phyloP scores from a whole-genome alignment of 2,888 invertebrate genomes.

The Synanthedon tipuliformis region DNA sequence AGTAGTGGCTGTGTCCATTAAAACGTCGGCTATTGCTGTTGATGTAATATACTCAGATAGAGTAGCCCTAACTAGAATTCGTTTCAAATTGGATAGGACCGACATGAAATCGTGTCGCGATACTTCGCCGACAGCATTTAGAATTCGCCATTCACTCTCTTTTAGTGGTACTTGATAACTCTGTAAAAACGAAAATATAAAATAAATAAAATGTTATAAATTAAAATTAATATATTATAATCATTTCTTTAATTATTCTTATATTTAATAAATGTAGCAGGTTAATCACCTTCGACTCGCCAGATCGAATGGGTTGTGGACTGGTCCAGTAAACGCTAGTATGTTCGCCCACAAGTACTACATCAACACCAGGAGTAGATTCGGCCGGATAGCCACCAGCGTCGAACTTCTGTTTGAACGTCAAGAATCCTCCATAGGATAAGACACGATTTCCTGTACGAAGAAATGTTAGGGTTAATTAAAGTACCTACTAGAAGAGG shows the following conservation, averaged over 20 bases:
- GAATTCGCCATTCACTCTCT: constrained; percentile 73
- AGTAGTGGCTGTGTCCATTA: constrained; percentile 85
- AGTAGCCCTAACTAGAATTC: constrained; percentile 86
- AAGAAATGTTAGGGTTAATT: not conserved
- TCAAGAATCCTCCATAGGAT: constrained; percentile 88
- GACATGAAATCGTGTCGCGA: constrained; percentile 86
- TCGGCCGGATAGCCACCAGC: constrained; percentile 56
- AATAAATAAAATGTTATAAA: not conserved
- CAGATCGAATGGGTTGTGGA: constrained; percentile 66
- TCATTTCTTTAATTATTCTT: too few relatives aligned
- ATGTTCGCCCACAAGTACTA: constrained; percentile 84
- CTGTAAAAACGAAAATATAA: constrained; percentile 33
- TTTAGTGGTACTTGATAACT: constrained; percentile 73
- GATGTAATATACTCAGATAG: constrained; percentile 68
- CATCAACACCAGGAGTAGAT: constrained; percentile 78
- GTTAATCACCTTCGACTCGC: constrained; percentile 68
- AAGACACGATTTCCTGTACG: constrained; percentile 76
- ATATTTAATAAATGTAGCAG: too few relatives aligned
- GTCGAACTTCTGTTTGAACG: constrained; percentile 78
- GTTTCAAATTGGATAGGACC: constrained; percentile 84
- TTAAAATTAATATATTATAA: too few relatives aligned
- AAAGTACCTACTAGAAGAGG: not conserved
- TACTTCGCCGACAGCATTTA: constrained; percentile 30
- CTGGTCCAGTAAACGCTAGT: constrained; percentile 82
- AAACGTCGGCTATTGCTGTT: constrained; percentile 83